Evolutionary conservation across 2,888 invertebrate genomes (phyloP).

Genomic region (Melitaea athalia): DNA sequence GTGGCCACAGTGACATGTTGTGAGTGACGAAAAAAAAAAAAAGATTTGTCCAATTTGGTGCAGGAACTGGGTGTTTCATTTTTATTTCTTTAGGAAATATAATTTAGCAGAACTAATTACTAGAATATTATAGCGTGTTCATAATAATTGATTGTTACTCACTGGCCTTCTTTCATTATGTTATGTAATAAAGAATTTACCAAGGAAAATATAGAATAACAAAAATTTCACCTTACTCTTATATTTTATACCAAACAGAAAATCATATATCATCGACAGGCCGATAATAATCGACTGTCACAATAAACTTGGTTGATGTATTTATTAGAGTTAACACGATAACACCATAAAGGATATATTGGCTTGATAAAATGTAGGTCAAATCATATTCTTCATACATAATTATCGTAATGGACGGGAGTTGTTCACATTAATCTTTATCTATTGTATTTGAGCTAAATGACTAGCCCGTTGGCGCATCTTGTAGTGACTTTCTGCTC

Average conservation of each 20-base stretch:
- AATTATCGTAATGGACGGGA: conserved; percentile 13
- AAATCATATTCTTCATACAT: conserved; percentile 34
- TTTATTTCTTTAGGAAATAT: too few species aligned
- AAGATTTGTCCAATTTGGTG: too few species aligned
- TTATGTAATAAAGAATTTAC: too few species aligned
- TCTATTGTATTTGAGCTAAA: neutral
- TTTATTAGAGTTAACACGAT: conserved; percentile 53
- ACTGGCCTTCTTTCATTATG: too few species aligned
- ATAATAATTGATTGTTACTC: too few species aligned
- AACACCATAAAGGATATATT: conserved; percentile 45
- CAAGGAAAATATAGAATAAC: too few species aligned
- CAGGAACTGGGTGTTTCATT: too few species aligned
- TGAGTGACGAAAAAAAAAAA: too few species aligned
- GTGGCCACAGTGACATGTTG: too few species aligned
- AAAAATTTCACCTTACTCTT: neutral
- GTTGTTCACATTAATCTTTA: neutral
- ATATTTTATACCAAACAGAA: neutral
- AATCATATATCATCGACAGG: conserved; percentile 51
- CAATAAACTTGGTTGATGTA: conserved; percentile 58
- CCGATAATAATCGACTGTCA: conserved; percentile 61
- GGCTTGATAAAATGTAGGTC: conserved; percentile 43
- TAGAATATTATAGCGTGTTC: too few species aligned
- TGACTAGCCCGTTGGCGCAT: neutral
- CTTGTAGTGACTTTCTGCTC: too few species aligned
- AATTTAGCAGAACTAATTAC: too few species aligned